Conservation (phyloP, 2,888 invertebrate genomes). For the Dicycla oo region DNA sequence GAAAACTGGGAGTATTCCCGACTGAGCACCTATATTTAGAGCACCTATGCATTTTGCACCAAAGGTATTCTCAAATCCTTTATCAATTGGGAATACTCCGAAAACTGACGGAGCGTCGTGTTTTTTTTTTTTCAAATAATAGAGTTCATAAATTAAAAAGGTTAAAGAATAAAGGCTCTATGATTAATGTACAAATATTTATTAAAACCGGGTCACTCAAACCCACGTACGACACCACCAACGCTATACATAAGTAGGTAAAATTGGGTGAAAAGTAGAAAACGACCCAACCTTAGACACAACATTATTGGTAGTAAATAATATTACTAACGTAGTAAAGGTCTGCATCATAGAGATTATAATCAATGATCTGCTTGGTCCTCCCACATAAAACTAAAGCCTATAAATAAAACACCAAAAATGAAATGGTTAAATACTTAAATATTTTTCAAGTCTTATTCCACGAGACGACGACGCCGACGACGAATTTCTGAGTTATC, state of each 20-base stretch:
- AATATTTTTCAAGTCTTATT: neutral
- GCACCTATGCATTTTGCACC: too few relatives aligned
- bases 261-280: neutral
- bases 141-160: neutral
- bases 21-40: too few relatives aligned
- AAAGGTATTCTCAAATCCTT: too few relatives aligned
- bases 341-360: neutral
- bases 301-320: too few relatives aligned
- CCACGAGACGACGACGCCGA: neutral
- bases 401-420: neutral
- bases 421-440: neutral
- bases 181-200: constrained; percentile 17
- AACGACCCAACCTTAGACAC: neutral
- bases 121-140: neutral
- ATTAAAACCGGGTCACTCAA: constrained; percentile 4
- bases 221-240: constrained; percentile 7
- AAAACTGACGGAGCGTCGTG: neutral
- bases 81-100: too few relatives aligned
- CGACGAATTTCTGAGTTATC: neutral
- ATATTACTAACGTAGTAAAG: too few relatives aligned
- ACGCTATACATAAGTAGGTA: neutral
- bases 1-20: neutral
- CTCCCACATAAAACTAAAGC: too few relatives aligned
- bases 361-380: neutral
- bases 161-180: neutral